Evolutionary conservation across 2,888 invertebrate species (phyloP).

Genomic region (Lumbricus terrestris): DNA sequence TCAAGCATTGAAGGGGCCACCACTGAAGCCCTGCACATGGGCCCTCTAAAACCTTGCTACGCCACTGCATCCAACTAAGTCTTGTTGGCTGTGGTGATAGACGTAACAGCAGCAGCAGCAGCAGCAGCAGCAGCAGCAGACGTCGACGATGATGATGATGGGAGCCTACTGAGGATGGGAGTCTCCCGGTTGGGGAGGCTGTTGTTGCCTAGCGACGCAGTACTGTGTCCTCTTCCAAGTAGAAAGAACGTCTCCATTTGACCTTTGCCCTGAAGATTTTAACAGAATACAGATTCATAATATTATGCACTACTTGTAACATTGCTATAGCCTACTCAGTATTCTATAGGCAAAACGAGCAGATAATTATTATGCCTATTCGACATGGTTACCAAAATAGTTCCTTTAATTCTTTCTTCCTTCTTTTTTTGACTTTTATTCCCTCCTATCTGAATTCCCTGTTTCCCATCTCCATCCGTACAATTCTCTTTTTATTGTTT

Average conservation of each 20-base stretch:
- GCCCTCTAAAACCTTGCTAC: too few relatives aligned
- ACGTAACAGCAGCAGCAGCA: neutral
- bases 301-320: neutral
- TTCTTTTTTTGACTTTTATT: too few relatives aligned
- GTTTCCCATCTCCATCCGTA: too few relatives aligned
- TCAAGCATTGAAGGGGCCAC: too few relatives aligned
- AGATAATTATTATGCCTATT: too few relatives aligned
- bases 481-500: too few relatives aligned
- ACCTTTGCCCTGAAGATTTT: constrained; percentile 26
- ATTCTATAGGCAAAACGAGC: neutral
- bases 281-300: neutral
- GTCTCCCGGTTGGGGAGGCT: neutral
- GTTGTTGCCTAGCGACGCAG: neutral
- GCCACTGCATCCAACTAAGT: neutral
- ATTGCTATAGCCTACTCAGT: neutral
- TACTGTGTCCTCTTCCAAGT: constrained; percentile 20
- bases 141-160: neutral
- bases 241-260: constrained; percentile 30
- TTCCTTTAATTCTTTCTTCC: too few relatives aligned
- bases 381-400: too few relatives aligned
- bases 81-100: neutral
- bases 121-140: neutral
- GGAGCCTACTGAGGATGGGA: neutral
- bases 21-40: too few relatives aligned
- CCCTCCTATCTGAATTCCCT: too few relatives aligned